Evolutionary conservation across 2,888 invertebrate genomes (phyloP).

Genomic region (Chloromyia formosa): DNA sequence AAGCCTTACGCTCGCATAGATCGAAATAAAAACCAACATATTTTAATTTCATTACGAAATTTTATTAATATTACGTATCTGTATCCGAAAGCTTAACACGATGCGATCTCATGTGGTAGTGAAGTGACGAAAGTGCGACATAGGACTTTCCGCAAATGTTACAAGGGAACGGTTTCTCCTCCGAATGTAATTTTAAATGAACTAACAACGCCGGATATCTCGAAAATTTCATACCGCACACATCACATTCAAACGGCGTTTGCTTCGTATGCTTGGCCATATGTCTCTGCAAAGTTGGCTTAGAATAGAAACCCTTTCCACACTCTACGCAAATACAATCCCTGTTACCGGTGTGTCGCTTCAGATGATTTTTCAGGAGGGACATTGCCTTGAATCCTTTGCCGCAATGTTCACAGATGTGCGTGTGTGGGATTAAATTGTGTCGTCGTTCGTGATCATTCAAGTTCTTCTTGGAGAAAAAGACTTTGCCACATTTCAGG

Average conservation of each 20-base stretch:
- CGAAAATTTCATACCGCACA: constrained; percentile 50
- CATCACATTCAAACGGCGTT: constrained; percentile 35
- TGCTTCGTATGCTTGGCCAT: constrained; percentile 12
- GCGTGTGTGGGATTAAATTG: not conserved
- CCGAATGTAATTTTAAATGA: constrained; percentile 51
- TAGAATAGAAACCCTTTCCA: constrained; percentile 35
- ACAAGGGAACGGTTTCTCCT: constrained; percentile 51
- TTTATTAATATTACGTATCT: too few species aligned
- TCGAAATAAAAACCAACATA: too few species aligned
- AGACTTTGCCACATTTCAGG: constrained; percentile 46
- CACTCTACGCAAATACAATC: constrained; percentile 44
- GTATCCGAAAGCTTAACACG: too few species aligned
- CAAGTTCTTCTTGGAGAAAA: constrained; percentile 6
- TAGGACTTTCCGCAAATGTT: constrained; percentile 49
- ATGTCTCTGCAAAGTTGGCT: constrained; percentile 8
- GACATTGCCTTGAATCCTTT: constrained; percentile 33
- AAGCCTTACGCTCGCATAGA: too few species aligned
- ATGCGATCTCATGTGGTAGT: too few species aligned
- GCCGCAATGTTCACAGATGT: constrained; percentile 2
- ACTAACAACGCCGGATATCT: constrained; percentile 49
- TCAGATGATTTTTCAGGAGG: constrained; percentile 33
- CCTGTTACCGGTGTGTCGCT: constrained; percentile 7
- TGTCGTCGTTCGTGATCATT: constrained; percentile 8
- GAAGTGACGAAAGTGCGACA: too few species aligned
- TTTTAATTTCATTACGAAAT: too few species aligned